Evolutionary conservation across 2,113 vertebrate genomes (phyloP).

Genomic region (Eubucco bourcierii): DNA sequence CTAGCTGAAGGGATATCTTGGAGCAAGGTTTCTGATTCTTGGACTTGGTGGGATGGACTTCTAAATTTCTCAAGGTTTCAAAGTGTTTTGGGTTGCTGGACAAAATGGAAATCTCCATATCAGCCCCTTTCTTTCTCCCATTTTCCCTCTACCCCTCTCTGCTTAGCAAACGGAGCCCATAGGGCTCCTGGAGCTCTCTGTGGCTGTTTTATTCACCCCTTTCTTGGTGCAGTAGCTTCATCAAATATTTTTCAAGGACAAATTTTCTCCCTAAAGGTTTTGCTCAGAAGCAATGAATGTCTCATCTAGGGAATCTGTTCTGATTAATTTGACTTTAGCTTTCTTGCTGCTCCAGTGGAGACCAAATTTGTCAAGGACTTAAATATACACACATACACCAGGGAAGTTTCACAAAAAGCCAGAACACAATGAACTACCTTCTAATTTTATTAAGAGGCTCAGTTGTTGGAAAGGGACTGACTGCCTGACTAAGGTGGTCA

Average conservation of each 20-base stretch:
- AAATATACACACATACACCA: constrained; percentile 15
- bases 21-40: neutral
- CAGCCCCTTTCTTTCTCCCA: neutral
- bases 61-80: neutral
- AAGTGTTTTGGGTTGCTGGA: neutral
- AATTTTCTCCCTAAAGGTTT: constrained; percentile 61
- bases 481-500: neutral
- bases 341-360: constrained; percentile 67
- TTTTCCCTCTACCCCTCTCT: constrained; percentile 1
- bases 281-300: constrained; percentile 51
- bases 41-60: neutral
- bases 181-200: neutral
- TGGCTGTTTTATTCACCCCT: constrained; percentile 55
- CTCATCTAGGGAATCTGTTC: constrained; percentile 71
- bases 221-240: constrained; percentile 29
- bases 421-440: constrained; percentile 1
- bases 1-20: neutral
- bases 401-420: constrained; percentile 27
- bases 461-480: neutral
- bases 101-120: neutral
- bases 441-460: neutral
- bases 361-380: constrained; percentile 71
- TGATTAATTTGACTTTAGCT: constrained; percentile 75
- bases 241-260: constrained; percentile 76
- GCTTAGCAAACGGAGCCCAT: neutral